Evolutionary conservation across 2,797 vertebrate genomes (phyloP).

Genomic region (Catostomus latipinnis): DNA sequence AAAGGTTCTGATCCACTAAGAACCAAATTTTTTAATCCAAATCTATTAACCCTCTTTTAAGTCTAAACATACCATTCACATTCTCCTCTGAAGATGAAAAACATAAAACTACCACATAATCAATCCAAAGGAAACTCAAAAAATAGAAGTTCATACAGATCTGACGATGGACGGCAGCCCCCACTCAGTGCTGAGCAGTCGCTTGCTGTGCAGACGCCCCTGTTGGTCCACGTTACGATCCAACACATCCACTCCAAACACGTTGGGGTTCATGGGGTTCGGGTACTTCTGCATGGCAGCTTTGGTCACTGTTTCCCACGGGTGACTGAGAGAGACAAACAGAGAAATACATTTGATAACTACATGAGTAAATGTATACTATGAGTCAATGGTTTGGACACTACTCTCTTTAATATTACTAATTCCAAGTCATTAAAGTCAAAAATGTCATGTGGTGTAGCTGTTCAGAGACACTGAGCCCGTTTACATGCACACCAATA

Average conservation of each 20-base stretch:
- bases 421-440: too few species aligned
- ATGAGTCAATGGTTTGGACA: too few species aligned
- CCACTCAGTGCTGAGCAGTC: constrained; percentile 97
- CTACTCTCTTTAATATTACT: too few species aligned
- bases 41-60: too few species aligned
- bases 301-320: constrained; percentile 95
- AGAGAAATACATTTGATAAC: not conserved
- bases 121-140: not conserved
- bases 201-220: constrained; percentile 90
- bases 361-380: not conserved
- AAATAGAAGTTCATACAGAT: constrained; percentile 79
- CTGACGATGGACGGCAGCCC: constrained; percentile 94
- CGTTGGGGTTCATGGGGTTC: constrained; percentile 96
- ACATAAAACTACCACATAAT: too few species aligned
- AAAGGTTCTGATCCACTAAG: too few species aligned
- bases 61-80: not conserved
- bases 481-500: too few species aligned
- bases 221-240: constrained; percentile 83
- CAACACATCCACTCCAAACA: constrained; percentile 94
- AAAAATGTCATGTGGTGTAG: too few species aligned
- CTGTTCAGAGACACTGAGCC: too few species aligned
- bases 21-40: too few species aligned
- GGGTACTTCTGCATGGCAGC: constrained; percentile 99
- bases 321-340: constrained; percentile 81
- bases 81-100: too few species aligned